Base-by-base conservation (phyloP, 2,888 invertebrate genomes). In the Scaptomyza cyrtandrae region DNA sequence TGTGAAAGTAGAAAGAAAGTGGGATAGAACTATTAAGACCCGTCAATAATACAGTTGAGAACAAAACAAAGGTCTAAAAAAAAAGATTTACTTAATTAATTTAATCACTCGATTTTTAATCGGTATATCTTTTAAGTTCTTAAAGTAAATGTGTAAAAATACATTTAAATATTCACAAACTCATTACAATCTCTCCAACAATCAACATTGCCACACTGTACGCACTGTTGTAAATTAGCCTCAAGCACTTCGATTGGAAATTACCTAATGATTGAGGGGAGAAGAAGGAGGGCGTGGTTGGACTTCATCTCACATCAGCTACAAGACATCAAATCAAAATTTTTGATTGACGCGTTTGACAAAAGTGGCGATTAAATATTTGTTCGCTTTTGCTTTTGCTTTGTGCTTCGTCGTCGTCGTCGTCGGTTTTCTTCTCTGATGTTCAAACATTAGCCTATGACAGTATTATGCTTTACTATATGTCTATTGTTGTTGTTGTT, bases 291-390 rank as follows among this genome's bases (percentile, higher is more conserved):
- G 49, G 49, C 50, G n/a, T 48, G 48, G 31, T 16, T 37, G 37
- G 48, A 49, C 19, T 14, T 39, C 39, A 39, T 39, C 39, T 35
- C 37, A 37, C 52, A 53, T 55, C 59, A 70, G 71, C 65, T 50
- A 71, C 60, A 35, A 35, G 49, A 71, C 72, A 71, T 72, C 72
- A 56, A 63, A 41, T 41, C 41, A 10, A 41, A 41, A 46, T 10
- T 53, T 66, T 60, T 86, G 89, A 88, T 85, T 88, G 88, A 85
- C 88, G 74, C 74, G 65, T 76, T 77, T 80, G 86, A 80, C 84
- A 84, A 86, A 84, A 75, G 82, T 85, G 86, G 61, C 86, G 88
- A 88, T 86, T 86, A 86, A 61, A 67, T 46, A 62, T 57, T 57
- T 57, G 62, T 45, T 72, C 61, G 53, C 41, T 61, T 61, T 35